Percentiles rank a stretch among this genome's conserved stretches.
phyloP scores from a whole-genome alignment of 1,140 invertebrate species.

The Anoplophora glabripennis region DNA sequence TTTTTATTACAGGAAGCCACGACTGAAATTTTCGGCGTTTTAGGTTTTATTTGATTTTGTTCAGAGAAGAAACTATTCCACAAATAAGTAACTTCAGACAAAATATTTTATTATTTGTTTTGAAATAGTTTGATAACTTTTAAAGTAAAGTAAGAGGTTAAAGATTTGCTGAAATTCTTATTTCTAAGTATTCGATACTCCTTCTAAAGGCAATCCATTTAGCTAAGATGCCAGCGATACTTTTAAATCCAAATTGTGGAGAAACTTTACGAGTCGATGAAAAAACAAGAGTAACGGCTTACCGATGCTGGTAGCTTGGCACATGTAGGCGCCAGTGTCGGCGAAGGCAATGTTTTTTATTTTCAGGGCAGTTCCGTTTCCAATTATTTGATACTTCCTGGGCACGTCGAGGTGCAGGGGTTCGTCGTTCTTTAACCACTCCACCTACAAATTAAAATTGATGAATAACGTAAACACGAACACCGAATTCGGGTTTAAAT shows the following conservation, averaged over 20 bases:
- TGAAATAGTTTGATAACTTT: too few species aligned
- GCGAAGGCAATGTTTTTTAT: slow-evolving; percentile 67
- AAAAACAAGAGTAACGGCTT: slow-evolving; percentile 11
- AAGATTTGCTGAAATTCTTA: too few species aligned
- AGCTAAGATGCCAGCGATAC: too few species aligned
- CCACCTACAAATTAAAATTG: slow-evolving; percentile 49
- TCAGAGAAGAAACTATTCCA: too few species aligned
- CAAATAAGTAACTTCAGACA: too few species aligned
- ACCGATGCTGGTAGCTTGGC: slow-evolving; percentile 64
- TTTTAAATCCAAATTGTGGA: too few species aligned
- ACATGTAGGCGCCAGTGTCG: slow-evolving; percentile 78
- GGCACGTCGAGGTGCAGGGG: slow-evolving; percentile 54
- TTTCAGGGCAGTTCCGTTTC: slow-evolving; percentile 68
- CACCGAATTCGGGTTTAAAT: neutral
- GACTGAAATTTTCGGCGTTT: too few species aligned
- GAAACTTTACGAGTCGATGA: neutral
- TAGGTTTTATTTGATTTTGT: too few species aligned
- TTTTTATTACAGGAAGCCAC: too few species aligned
- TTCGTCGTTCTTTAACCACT: slow-evolving; percentile 75
- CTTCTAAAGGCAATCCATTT: too few species aligned
- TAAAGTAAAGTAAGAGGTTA: neutral
- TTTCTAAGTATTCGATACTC: too few species aligned
- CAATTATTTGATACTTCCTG: slow-evolving; percentile 63
- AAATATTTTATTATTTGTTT: too few species aligned
- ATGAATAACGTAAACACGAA: neutral